Base-by-base conservation (phyloP, 2,113 vertebrate genomes). In the Alouatta palliata region DNA sequence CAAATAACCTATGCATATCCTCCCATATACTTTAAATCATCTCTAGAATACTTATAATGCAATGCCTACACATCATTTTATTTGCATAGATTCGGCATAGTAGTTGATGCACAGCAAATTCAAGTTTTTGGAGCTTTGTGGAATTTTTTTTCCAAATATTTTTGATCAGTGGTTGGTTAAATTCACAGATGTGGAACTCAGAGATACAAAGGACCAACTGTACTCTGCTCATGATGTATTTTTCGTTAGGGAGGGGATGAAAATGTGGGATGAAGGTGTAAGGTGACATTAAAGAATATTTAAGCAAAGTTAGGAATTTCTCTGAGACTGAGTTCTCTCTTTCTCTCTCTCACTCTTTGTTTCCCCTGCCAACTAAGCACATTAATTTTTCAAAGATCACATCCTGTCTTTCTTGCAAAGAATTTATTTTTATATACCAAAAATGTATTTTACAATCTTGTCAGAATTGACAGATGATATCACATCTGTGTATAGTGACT, bases 401-500 rank as follows among this genome's bases (percentile, higher is more conserved):
- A 49, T 56, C 95, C 75, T 0, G 82, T 87, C 35, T 73, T 96
- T 82, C 90, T 86, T 0, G 27, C 6, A 45, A 45, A 73, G 21
- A 97, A 70, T 49, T 94, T 19, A 87, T 6, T 92, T 97, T 90
- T 71, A 16, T n/a, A 49, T 16, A 96, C 21, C 76, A 1, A 66
- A 64, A 70, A 58, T 47, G n/a, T 17, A 23, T 70, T 96, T 47
- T 14, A 13, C 66, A 96, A 40, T 91, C 32, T 45, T 52, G 73
- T 96, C 91, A 87, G 11, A 43, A 45, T 94, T 87, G 40, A 86
- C 5, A 75, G 45, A 49, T 66, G n/a, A 71, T 95, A 95, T 96
- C 94, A 96, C 79, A 98, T 96, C 20, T 98, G 32, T 87, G 13
- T 61, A 84, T 83, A 76, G 40, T 19, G 97, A 95, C 6, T 92